phyloP scores from a whole-genome alignment of 2,113 vertebrate species.

The Apodemus sylvaticus region DNA sequence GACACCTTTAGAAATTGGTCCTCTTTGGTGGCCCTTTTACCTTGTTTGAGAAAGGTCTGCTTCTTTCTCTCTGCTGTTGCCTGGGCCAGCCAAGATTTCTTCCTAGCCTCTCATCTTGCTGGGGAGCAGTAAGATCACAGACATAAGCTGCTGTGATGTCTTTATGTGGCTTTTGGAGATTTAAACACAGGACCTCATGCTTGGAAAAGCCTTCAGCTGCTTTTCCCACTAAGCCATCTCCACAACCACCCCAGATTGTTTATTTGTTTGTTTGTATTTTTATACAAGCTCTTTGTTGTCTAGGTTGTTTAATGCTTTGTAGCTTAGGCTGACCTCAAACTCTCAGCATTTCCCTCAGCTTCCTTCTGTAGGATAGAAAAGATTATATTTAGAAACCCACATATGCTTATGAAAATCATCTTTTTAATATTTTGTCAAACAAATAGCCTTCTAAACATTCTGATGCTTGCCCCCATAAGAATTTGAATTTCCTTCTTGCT shows the following conservation, averaged over 20 bases:
- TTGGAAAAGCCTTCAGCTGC: not conserved
- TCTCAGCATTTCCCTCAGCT: not conserved
- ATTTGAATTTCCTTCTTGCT: slow-evolving; percentile 75
- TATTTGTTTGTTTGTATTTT: not conserved
- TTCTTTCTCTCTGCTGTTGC: not conserved
- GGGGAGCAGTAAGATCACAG: no score
- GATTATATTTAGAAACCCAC: slow-evolving; percentile 22
- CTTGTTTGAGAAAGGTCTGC: not conserved
- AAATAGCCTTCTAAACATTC: slow-evolving; percentile 77
- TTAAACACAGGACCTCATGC: not conserved
- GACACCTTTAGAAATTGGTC: not conserved
- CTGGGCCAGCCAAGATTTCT: not conserved
- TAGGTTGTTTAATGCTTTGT: not conserved
- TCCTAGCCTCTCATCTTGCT: not conserved
- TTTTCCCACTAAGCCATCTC: not conserved
- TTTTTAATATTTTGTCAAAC: slow-evolving; percentile 76
- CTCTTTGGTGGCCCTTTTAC: not conserved
- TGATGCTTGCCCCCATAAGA: slow-evolving; percentile 59
- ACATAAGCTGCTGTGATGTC: not conserved
- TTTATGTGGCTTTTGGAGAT: not conserved
- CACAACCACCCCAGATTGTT: not conserved
- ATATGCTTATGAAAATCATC: slow-evolving; percentile 49
- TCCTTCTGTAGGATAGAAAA: not conserved
- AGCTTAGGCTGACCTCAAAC: not conserved
- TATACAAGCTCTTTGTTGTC: not conserved